Conservation (phyloP, 1,140 invertebrate genomes). For the Neotoxoptera formosana region DNA sequence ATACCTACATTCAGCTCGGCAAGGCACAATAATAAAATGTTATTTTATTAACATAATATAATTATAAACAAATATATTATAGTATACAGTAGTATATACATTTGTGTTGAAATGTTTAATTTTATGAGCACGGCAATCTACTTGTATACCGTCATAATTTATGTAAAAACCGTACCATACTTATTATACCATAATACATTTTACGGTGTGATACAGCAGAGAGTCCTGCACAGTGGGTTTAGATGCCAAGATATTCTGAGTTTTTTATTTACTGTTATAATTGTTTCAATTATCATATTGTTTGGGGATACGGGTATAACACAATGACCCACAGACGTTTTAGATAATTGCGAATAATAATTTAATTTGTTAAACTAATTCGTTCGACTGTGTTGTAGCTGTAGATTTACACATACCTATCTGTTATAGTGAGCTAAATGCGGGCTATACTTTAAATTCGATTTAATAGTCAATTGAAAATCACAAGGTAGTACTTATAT, state of each 20-base stretch:
- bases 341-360: neutral
- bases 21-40: neutral
- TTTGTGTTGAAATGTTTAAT: neutral
- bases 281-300: neutral
- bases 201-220: neutral
- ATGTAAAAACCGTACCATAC: constrained; percentile 16
- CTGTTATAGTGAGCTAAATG: neutral
- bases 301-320: neutral
- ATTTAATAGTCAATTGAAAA: neutral
- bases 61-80: neutral
- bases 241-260: neutral
- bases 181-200: neutral
- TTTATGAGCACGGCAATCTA: neutral
- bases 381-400: neutral
- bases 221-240: neutral
- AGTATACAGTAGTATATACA: neutral
- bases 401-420: neutral
- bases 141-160: neutral
- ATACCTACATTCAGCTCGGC: neutral
- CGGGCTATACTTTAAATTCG: neutral
- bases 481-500: neutral
- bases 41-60: neutral
- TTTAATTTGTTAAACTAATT: neutral
- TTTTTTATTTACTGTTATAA: neutral
- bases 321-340: neutral